A percentile compares a stretch with the other conserved stretches of the same genome.
Conservation (phyloP, 2,797 vertebrate genomes). For the Neosilurus hyrtlii region DNA sequence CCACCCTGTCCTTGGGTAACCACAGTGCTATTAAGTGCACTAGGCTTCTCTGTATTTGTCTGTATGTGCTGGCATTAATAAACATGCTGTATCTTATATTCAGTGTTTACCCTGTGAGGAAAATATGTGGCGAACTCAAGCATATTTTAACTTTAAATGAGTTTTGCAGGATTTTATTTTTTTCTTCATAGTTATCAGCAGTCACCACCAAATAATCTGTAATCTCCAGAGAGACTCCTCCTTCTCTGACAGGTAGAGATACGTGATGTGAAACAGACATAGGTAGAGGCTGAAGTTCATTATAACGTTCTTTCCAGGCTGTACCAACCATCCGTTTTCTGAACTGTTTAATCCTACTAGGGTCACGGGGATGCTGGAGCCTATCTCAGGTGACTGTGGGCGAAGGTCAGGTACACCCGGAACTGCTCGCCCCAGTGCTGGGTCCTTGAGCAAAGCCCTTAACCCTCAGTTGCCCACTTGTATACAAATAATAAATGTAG, state of each 20-base stretch:
- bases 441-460: too few relatives aligned
- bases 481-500: too few relatives aligned
- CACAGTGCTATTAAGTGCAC: too few relatives aligned
- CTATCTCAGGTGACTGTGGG: too few relatives aligned
- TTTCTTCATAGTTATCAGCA: background rate
- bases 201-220: background rate
- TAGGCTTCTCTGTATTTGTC: background rate
- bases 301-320: too few relatives aligned
- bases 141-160: constrained; percentile 2
- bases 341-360: too few relatives aligned
- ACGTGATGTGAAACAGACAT: background rate
- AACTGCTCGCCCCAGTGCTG: too few relatives aligned
- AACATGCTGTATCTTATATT: background rate
- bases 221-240: background rate
- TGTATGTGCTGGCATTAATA: background rate
- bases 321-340: too few relatives aligned
- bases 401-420: too few relatives aligned
- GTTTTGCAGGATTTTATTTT: background rate
- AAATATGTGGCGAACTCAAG: background rate
- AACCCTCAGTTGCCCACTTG: too few relatives aligned
- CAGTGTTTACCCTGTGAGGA: constrained; percentile 12
- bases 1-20: background rate
- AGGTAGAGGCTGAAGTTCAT: background rate
- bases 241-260: background rate
- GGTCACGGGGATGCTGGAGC: too few relatives aligned